Percentiles rank a stretch among this genome's conserved stretches.
Conservation (phyloP, 1,140 invertebrate species). For the Drosophila pandora region DNA sequence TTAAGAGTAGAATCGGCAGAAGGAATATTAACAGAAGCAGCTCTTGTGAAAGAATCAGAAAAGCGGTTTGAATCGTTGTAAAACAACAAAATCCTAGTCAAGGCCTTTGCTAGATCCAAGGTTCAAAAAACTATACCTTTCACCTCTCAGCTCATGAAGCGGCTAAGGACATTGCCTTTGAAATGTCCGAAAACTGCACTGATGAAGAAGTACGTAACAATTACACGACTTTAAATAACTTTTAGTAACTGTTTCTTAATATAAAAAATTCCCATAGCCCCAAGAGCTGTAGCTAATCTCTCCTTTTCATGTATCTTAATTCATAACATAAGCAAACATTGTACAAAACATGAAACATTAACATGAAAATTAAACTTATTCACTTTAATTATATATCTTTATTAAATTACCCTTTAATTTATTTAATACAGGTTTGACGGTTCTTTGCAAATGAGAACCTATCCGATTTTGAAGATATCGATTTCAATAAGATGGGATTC, state of each 20-base stretch:
- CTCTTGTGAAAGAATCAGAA: constrained; percentile 13
- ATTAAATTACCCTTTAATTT: background rate
- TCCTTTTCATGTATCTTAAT: background rate
- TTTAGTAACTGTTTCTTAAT: background rate
- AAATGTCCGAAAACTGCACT: too few relatives aligned
- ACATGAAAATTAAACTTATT: background rate
- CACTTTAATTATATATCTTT: background rate
- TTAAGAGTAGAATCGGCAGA: constrained; percentile 19
- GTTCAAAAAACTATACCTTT: background rate
- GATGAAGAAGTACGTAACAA: constrained; percentile 7
- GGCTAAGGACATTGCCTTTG: too few relatives aligned
- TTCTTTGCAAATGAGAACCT: background rate
- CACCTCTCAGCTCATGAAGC: too few relatives aligned
- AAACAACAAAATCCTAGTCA: constrained; percentile 23
- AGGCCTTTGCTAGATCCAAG: constrained; percentile 9
- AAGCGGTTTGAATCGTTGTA: constrained; percentile 13
- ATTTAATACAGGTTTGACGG: background rate
- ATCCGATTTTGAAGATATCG: background rate
- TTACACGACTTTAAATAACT: constrained; percentile 1
- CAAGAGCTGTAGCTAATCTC: too few relatives aligned
- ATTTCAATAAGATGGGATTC: background rate
- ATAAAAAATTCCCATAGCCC: too few relatives aligned
- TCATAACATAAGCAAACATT: background rate
- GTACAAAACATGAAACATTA: too few relatives aligned
- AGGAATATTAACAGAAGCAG: constrained; percentile 14